Conservation (phyloP, 1,140 invertebrate species). For the Diploscapter pachys region DNA sequence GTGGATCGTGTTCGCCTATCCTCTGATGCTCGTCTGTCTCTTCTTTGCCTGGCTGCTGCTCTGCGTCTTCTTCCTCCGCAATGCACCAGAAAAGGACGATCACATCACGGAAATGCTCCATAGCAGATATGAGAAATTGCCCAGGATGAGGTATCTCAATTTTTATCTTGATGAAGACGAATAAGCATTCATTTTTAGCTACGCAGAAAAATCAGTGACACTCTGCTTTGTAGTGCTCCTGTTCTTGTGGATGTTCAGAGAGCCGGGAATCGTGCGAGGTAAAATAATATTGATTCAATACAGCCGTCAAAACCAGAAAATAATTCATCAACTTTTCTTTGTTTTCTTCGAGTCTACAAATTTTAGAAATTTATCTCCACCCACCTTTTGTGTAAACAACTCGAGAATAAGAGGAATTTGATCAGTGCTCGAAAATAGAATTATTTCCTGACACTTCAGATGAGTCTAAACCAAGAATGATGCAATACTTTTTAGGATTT, state of each 20-base stretch:
- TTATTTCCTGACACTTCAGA: too few relatives aligned
- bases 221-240: slow-evolving; percentile 75
- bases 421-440: too few relatives aligned
- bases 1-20: slow-evolving; percentile 62
- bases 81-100: slow-evolving; percentile 37
- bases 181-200: slow-evolving; percentile 48
- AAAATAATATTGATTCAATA: not conserved
- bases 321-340: too few relatives aligned
- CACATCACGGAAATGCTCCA: slow-evolving; percentile 33
- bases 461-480: too few relatives aligned
- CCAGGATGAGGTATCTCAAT: slow-evolving; percentile 20
- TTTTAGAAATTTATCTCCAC: too few relatives aligned
- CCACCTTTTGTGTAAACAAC: too few relatives aligned
- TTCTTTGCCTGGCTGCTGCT: slow-evolving; percentile 55
- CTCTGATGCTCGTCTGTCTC: slow-evolving; percentile 57
- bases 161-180: slow-evolving; percentile 66
- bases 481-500: slow-evolving; percentile 64
- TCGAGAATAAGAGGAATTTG: too few relatives aligned
- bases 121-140: slow-evolving; percentile 25
- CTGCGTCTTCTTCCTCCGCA: slow-evolving; percentile 28
- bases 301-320: not conserved
- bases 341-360: too few relatives aligned
- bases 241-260: slow-evolving; percentile 80
- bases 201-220: slow-evolving; percentile 74
- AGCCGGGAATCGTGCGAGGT: slow-evolving; percentile 76